A percentile compares a stretch with the other conserved stretches of the same genome.
Conservation (phyloP, 2,797 vertebrate species). For the Echiichthys vipera region DNA sequence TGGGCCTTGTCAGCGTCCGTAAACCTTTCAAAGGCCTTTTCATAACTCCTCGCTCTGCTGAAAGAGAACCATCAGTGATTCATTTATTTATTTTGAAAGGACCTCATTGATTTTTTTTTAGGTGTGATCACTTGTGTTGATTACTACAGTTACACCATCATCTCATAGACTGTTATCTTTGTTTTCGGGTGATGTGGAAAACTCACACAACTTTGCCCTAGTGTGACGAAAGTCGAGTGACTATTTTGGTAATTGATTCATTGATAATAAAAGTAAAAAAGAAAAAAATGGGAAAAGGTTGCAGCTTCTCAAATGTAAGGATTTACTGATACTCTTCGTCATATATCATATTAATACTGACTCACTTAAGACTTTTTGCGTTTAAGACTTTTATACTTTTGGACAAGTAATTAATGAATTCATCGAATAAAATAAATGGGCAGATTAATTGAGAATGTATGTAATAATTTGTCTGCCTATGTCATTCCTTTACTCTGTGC, state of each 20-base stretch:
- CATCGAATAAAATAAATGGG: background rate
- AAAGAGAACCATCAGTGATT: constrained; percentile 6
- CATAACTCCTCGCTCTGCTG: background rate
- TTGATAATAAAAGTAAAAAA: background rate
- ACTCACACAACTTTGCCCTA: background rate
- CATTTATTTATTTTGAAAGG: background rate
- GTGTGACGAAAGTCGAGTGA: background rate
- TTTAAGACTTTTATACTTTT: no score
- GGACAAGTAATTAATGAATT: background rate
- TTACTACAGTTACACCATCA: background rate
- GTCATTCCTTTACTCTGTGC: constrained; percentile 21
- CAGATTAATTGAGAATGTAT: background rate
- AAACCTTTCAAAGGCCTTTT: constrained; percentile 33
- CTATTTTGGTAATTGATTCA: background rate
- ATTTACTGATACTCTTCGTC: background rate
- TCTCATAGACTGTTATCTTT: background rate
- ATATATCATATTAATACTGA: background rate
- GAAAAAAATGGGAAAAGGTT: background rate
- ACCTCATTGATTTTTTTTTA: constrained; percentile 14
- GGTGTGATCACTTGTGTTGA: background rate
- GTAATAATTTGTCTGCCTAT: background rate
- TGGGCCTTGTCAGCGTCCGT: background rate
- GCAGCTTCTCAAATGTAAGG: background rate
- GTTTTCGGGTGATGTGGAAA: background rate
- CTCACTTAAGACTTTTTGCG: no score